Conservation (phyloP, 2,888 invertebrate species). For the Entomobrya proxima region DNA sequence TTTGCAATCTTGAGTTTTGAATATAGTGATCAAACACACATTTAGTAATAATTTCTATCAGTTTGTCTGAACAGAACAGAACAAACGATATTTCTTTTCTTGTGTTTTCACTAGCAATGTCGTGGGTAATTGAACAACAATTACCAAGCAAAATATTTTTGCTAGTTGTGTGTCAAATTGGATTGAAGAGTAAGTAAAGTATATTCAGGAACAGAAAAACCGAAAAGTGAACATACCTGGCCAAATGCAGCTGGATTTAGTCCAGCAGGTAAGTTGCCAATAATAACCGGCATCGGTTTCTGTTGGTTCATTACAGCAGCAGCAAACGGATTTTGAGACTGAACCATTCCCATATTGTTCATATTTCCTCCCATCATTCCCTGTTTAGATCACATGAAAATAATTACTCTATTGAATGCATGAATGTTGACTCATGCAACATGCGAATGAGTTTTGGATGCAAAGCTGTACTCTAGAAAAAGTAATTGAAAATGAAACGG, state of each 20-base stretch:
- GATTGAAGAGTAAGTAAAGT: not conserved
- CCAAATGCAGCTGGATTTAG: slow-evolving; percentile 71
- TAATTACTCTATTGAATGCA: not conserved
- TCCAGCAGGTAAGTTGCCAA: slow-evolving; percentile 70
- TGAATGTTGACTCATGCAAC: not conserved
- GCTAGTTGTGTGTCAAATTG: not conserved
- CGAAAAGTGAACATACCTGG: slow-evolving; percentile 66
- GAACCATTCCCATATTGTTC: slow-evolving; percentile 70
- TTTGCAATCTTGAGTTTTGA: not conserved
- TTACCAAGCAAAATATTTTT: too few species aligned
- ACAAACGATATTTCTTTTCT: too few species aligned
- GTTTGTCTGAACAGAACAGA: too few species aligned
- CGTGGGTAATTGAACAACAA: too few species aligned
- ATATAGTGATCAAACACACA: not conserved
- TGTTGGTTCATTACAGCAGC: slow-evolving; percentile 63
- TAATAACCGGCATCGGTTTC: slow-evolving; percentile 68
- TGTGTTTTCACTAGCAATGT: too few species aligned
- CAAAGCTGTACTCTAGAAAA: not conserved
- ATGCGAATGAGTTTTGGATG: not conserved
- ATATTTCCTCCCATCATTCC: slow-evolving; percentile 71
- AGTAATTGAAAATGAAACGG: not conserved
- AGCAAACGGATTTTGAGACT: slow-evolving; percentile 70
- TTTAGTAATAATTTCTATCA: too few species aligned
- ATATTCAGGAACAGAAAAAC: not conserved
- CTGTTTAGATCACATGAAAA: slow-evolving; percentile 34